Conservation (phyloP, 1,140 invertebrate species). For the Lepidostoma basale region DNA sequence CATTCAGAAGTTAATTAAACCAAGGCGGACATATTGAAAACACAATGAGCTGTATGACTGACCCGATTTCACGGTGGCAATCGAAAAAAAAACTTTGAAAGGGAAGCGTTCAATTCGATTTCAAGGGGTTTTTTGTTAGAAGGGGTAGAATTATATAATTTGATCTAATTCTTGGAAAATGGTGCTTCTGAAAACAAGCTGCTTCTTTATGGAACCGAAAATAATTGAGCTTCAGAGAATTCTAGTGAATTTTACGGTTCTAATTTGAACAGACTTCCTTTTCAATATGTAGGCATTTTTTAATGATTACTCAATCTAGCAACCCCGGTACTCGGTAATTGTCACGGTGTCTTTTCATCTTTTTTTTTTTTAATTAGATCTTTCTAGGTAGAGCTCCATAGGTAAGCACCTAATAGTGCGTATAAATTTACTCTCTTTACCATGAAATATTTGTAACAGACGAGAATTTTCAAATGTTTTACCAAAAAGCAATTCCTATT, state of each 20-base stretch:
- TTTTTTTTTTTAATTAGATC: too few relatives aligned
- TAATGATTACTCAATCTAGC: slow-evolving; percentile 5
- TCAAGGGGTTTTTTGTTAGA: slow-evolving; percentile 18
- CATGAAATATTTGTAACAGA: too few relatives aligned
- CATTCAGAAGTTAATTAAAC: slow-evolving; percentile 24
- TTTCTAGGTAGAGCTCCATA: too few relatives aligned
- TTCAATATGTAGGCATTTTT: slow-evolving; percentile 3
- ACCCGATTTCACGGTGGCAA: slow-evolving; percentile 11
- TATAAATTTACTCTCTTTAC: too few relatives aligned
- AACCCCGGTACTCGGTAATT: too few relatives aligned
- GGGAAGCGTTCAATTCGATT: slow-evolving; percentile 18
- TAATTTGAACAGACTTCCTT: slow-evolving; percentile 5
- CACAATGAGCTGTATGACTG: slow-evolving; percentile 20
- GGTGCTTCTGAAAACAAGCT: not conserved
- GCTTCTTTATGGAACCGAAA: not conserved
- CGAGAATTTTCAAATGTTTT: too few relatives aligned
- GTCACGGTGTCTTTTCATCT: too few relatives aligned
- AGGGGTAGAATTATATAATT: slow-evolving; percentile 29
- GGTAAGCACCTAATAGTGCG: too few relatives aligned
- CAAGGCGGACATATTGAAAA: slow-evolving; percentile 26
- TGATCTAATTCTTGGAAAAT: slow-evolving; percentile 35
- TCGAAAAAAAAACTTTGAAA: not conserved
- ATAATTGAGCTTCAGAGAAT: slow-evolving; percentile 30
- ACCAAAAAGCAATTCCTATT: too few relatives aligned
- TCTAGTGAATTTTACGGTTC: slow-evolving; percentile 19